Conservation (phyloP, 2,888 invertebrate genomes). For the Rugalucina vietnamica region DNA sequence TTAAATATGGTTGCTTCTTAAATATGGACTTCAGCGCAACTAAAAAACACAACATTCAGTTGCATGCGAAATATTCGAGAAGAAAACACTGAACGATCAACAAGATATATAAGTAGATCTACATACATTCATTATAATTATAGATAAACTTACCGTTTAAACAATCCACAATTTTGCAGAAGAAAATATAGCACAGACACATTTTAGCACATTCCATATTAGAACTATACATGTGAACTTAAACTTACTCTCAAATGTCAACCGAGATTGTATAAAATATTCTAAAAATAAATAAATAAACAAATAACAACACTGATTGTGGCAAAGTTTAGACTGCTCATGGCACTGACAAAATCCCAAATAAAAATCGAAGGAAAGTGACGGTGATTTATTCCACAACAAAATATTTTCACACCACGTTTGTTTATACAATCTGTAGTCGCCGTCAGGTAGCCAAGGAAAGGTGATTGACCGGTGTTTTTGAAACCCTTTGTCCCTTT, state of each 20-base stretch:
- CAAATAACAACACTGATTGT: not conserved
- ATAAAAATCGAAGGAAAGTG: not conserved
- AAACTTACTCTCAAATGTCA: too few relatives aligned
- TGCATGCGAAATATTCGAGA: too few relatives aligned
- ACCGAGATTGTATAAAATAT: too few relatives aligned
- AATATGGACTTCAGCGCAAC: too few relatives aligned
- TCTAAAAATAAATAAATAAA: too few relatives aligned
- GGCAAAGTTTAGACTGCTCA: not conserved
- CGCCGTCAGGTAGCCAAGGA: not conserved
- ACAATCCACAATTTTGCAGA: conserved; percentile 32
- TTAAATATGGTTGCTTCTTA: too few relatives aligned
- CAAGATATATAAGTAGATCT: too few relatives aligned
- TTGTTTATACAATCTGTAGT: not conserved
- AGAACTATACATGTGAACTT: too few relatives aligned
- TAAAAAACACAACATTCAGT: too few relatives aligned
- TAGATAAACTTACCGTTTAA: conserved; percentile 32
- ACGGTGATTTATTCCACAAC: not conserved
- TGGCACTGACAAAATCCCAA: not conserved
- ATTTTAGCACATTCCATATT: conserved; percentile 15
- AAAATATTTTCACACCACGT: not conserved
- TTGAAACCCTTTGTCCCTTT: conserved; percentile 1
- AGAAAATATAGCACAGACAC: conserved; percentile 11
- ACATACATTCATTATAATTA: not conserved
- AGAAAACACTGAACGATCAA: too few relatives aligned
- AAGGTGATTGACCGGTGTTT: not conserved